Percentiles rank a stretch among this genome's conserved stretches.
Evolutionary conservation across 2,888 invertebrate species (phyloP).

Genomic region (Actias luna): DNA sequence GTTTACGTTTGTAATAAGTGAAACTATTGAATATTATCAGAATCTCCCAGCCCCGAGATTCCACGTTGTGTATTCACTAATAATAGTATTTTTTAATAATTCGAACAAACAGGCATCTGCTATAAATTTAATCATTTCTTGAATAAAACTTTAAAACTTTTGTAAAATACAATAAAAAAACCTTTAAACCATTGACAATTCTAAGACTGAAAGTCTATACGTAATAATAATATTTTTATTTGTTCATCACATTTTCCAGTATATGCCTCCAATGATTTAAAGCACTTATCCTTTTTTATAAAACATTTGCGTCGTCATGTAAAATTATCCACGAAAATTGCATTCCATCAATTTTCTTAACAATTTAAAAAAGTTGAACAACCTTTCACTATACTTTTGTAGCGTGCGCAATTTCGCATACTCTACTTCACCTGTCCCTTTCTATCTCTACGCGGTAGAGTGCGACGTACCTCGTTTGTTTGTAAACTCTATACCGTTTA

Average conservation of each 20-base stretch:
- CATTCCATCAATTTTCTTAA: conserved; percentile 51
- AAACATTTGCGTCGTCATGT: conserved; percentile 15
- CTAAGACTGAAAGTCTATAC: neutral
- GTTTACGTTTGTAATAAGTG: too few relatives aligned
- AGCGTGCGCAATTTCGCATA: conserved; percentile 34
- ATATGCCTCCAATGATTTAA: neutral
- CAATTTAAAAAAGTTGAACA: conserved; percentile 63
- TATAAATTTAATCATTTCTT: too few relatives aligned
- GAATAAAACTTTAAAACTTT: too few relatives aligned
- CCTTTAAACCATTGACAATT: too few relatives aligned
- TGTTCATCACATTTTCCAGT: neutral
- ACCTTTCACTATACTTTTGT: conserved; percentile 40
- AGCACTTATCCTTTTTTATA: neutral
- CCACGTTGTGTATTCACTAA: too few relatives aligned
- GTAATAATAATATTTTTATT: neutral
- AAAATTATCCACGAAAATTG: conserved; percentile 46
- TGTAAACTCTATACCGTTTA: conserved; percentile 57
- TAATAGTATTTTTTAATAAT: too few relatives aligned
- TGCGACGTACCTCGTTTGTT: conserved; percentile 63
- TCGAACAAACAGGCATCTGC: too few relatives aligned
- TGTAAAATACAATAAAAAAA: too few relatives aligned
- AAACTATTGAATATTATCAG: too few relatives aligned
- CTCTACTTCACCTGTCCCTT: conserved; percentile 43
- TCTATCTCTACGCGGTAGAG: conserved; percentile 40
- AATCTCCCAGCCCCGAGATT: too few relatives aligned